Base-by-base conservation (phyloP, 2,797 vertebrate genomes). In the Poecilia wingei region DNA sequence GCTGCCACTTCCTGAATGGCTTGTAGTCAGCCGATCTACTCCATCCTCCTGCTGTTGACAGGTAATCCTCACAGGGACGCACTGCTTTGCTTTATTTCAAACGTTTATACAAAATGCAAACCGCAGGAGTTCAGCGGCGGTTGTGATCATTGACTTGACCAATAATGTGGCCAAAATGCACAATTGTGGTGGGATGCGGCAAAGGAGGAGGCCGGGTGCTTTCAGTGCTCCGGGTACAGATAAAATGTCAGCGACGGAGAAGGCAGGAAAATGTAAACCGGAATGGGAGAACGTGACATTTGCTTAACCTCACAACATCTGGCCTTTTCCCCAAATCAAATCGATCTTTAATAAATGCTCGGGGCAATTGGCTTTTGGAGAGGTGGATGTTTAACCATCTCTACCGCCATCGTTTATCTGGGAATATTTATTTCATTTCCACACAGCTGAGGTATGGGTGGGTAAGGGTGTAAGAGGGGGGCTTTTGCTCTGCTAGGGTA, bases 251-350 rank as follows among this genome's bases (percentile, higher is more conserved):
- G 51, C 4, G 71, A 66, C 57, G 45, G 66, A 83, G 72, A 79
- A 71, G 82, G 81, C 83, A 55, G 74, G 72, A 75, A 77, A 83
- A 89, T 83, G 79, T 79, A 79, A 88, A 83, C 74, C 76, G 49
- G 77, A 86, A 89, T 13, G 72, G 84, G 85, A 88, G 85, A 86
- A 88, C 69, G 71, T 86, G 91, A 94, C 92, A 94, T 95, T 92
- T 92, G 88, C 92, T 94, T 91, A 91, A 91, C 90, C 91, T 80
- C 64, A 22, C 79, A 88, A 91, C 89, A 91, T 91, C 88, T 93
- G 94, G 94, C 93, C 93, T 94, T 94, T 95, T 88, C 91, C 91
- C 89, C 31, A 95, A 95, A 94, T 93, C 91, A 92, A 94, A 95
- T 95, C 90, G 89, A 94, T 95, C 92, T 94, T 93, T 93, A 94